Evolutionary conservation across 2,797 vertebrate species (phyloP).

Genomic region (Coluber constrictor): DNA sequence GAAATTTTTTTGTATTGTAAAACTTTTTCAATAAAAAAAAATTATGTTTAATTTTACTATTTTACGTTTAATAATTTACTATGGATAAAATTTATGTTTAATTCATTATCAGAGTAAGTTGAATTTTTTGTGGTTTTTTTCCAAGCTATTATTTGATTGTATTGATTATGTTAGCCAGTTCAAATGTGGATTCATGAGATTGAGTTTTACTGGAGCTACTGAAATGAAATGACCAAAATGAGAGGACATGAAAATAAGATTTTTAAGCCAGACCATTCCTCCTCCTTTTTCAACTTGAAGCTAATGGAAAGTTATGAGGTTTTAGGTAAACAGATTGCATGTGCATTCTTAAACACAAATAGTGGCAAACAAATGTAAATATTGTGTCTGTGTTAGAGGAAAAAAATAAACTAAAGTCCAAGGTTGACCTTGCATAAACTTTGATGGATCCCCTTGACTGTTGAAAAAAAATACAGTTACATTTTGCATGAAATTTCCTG

Average conservation of each 20-base stretch:
- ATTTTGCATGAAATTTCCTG: background rate
- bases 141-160: conserved; percentile 59
- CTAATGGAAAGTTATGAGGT: conserved; percentile 52
- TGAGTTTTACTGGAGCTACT: conserved; percentile 54
- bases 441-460: background rate
- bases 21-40: no score
- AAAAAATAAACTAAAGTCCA: background rate
- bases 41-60: no score
- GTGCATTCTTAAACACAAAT: conserved; percentile 30
- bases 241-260: conserved; percentile 58
- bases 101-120: conserved; percentile 46
- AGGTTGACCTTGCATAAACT: background rate
- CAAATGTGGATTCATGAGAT: conserved; percentile 55
- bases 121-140: conserved; percentile 56
- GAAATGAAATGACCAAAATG: conserved; percentile 62
- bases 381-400: conserved; percentile 7
- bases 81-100: conserved; percentile 26
- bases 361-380: conserved; percentile 38
- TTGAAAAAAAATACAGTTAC: background rate
- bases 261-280: conserved; percentile 52
- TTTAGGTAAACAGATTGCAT: conserved; percentile 30
- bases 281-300: conserved; percentile 45
- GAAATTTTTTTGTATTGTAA: no score
- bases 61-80: no score
- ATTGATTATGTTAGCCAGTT: conserved; percentile 55